Evolutionary conservation across 2,888 invertebrate genomes (phyloP).

Genomic region (Lacanobia wlatinum): DNA sequence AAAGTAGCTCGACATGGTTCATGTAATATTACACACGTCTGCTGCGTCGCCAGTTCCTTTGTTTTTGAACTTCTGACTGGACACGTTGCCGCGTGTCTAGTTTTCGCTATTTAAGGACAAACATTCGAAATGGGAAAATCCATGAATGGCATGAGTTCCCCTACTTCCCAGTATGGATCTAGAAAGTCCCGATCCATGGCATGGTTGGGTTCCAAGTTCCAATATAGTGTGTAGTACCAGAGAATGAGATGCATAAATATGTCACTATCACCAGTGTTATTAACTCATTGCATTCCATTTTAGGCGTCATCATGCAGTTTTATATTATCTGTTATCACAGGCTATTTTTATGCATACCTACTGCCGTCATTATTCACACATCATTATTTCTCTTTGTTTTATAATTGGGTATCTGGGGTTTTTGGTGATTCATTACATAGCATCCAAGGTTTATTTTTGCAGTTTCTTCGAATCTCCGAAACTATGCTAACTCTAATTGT

Average conservation of each 20-base stretch:
- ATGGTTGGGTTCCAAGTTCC: neutral
- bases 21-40: too few relatives aligned
- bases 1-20: too few relatives aligned
- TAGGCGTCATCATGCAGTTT: slow-evolving; percentile 24
- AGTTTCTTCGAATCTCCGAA: neutral
- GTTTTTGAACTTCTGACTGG: too few relatives aligned
- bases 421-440: slow-evolving; percentile 3
- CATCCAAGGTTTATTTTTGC: neutral
- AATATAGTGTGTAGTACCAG: neutral
- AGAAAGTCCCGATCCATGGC: neutral
- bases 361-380: slow-evolving; percentile 8
- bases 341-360: slow-evolving; percentile 26
- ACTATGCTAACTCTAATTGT: neutral
- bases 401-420: neutral
- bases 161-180: neutral
- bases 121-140: neutral
- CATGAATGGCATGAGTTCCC: neutral
- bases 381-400: neutral
- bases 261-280: neutral
- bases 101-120: neutral
- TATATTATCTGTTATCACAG: slow-evolving; percentile 27
- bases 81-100: too few relatives aligned
- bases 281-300: slow-evolving; percentile 24
- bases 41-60: too few relatives aligned
- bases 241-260: slow-evolving; percentile 4